Percentiles rank a stretch among this genome's conserved stretches.
phyloP scores from a whole-genome alignment of 2,888 invertebrate species.

The Spisula solida region DNA sequence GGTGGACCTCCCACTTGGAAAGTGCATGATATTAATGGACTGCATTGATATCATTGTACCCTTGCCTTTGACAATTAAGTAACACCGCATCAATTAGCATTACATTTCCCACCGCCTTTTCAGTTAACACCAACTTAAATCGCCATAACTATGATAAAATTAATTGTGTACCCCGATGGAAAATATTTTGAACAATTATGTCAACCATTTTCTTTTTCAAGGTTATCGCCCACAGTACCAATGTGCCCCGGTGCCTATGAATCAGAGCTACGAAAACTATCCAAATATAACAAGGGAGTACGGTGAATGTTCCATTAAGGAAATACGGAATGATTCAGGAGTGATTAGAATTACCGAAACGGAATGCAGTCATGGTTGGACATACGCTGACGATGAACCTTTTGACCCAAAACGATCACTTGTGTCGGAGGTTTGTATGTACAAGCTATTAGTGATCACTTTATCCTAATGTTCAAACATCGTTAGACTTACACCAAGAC shows the following conservation, averaged over 20 bases:
- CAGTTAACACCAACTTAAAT: too few relatives aligned
- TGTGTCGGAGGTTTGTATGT: slow-evolving; percentile 68
- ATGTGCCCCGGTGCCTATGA: not conserved
- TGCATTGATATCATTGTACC: too few relatives aligned
- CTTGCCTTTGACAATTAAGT: too few relatives aligned
- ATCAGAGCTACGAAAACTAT: not conserved
- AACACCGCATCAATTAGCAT: too few relatives aligned
- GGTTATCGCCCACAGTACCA: slow-evolving; percentile 34
- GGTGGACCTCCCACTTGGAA: too few relatives aligned
- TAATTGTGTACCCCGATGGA: not conserved
- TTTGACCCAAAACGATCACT: slow-evolving; percentile 63
- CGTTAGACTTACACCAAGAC: too few relatives aligned
- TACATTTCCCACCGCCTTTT: too few relatives aligned
- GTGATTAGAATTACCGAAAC: slow-evolving; percentile 26
- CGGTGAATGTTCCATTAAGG: slow-evolving; percentile 61
- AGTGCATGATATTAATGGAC: too few relatives aligned
- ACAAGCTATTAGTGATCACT: not conserved
- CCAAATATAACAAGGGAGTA: slow-evolving; percentile 41
- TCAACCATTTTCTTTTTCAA: not conserved
- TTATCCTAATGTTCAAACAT: too few relatives aligned
- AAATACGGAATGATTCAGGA: slow-evolving; percentile 51
- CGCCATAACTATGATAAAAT: too few relatives aligned
- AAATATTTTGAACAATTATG: not conserved
- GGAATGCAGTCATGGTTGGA: slow-evolving; percentile 67
- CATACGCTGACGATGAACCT: slow-evolving; percentile 46